These are phyloP conservation scores for Lepidurus arcticus DNA, from an alignment of 1,140 invertebrate genomes.

Conservation along the genomic window DNA sequence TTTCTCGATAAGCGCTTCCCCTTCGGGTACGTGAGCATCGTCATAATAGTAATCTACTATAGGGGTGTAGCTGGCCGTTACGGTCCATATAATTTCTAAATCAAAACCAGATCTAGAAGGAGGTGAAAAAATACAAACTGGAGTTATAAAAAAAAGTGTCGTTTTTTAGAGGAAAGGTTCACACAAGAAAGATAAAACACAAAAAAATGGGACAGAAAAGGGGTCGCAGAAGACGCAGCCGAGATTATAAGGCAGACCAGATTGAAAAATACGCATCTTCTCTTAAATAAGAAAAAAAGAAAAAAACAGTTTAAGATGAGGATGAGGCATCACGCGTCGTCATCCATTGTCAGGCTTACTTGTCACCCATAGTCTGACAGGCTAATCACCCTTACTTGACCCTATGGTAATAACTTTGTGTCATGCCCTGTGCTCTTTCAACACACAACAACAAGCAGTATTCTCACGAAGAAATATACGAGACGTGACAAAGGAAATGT, in stretches of 20 bases:
- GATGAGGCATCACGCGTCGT: background rate
- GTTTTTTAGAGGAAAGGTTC: background rate
- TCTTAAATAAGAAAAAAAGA: background rate
- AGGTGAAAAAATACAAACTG: background rate
- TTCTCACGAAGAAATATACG: background rate
- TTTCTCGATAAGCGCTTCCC: conserved; percentile 32
- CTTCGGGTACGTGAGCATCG: conserved; percentile 32
- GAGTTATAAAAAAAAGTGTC: background rate
- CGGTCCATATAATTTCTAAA: conserved; percentile 30
- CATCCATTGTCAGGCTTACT: background rate
- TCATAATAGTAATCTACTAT: conserved; percentile 33
- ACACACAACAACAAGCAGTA: background rate
- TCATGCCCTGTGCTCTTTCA: background rate
- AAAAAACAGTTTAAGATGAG: background rate
- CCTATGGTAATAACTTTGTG: background rate
- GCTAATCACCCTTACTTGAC: background rate
- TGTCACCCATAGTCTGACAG: background rate
- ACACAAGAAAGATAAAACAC: background rate
- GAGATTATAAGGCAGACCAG: background rate
- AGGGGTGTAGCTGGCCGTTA: conserved; percentile 29
- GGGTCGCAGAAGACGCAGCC: background rate
- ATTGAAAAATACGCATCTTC: background rate
- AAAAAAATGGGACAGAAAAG: background rate
- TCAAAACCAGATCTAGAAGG: conserved; percentile 11
- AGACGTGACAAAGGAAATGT: background rate